phyloP scores from a whole-genome alignment of 2,888 invertebrate genomes.

The Chloroclystis v-ata region DNA sequence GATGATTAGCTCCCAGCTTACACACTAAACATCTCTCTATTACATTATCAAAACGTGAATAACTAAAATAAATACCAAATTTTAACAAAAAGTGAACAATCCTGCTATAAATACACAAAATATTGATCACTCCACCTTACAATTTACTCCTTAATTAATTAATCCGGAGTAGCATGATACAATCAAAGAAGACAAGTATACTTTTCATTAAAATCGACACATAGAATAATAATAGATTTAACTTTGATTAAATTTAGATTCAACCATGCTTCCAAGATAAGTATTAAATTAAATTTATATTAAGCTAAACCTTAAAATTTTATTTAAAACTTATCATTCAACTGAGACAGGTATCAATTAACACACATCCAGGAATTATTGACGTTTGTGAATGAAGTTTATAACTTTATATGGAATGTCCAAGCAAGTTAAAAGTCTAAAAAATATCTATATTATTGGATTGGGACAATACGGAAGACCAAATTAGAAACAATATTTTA shows the following conservation, averaged over 20 bases:
- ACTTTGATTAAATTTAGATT: too few species aligned
- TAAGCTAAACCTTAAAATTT: too few species aligned
- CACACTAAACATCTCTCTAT: slow-evolving; percentile 33
- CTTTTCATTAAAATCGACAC: background rate
- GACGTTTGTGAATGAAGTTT: background rate
- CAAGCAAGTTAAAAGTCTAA: slow-evolving; percentile 4
- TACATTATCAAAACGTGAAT: slow-evolving; percentile 32
- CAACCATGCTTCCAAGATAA: too few species aligned
- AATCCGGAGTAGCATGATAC: background rate
- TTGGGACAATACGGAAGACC: background rate
- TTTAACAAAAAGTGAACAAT: slow-evolving; percentile 32
- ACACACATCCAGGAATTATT: too few species aligned
- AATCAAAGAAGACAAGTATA: background rate
- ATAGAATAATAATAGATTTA: background rate
- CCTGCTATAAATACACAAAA: slow-evolving; percentile 17
- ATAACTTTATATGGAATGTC: slow-evolving; percentile 9
- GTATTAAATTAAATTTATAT: too few species aligned
- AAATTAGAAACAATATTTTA: too few species aligned
- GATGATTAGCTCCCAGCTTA: slow-evolving; percentile 2
- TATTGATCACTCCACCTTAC: slow-evolving; percentile 15
- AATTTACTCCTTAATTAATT: slow-evolving; percentile 1
- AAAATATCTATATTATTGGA: background rate
- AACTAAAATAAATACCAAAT: slow-evolving; percentile 38
- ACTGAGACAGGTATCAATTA: too few species aligned
- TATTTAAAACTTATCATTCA: too few species aligned